Base-by-base conservation (phyloP, 2,888 invertebrate species). In the Lithophane semibrunnea region DNA sequence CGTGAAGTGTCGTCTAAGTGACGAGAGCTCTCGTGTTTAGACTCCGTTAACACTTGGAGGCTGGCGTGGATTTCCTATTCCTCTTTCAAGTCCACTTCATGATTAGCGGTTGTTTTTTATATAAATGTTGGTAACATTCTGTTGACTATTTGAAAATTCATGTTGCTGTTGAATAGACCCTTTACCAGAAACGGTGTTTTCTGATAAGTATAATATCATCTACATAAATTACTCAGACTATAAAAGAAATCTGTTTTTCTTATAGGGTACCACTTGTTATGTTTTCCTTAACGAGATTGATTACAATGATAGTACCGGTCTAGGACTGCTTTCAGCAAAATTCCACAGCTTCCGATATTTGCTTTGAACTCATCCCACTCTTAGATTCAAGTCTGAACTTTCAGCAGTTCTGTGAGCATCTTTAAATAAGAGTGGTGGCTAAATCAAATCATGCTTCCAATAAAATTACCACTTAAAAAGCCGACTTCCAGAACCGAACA, bases 41-140 rank as follows among this genome's bases (percentile, higher is more conserved):
- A 90, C 92, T 91, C 92, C 93, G 93, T 94, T 92, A 92, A 92
- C 86, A 91, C 91, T 92, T 84, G 89, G 91, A 92, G 89, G 92
- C 91, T 88, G 89, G 89, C 89, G 87, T 67, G 72, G 87, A 79
- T 87, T 84, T 86, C 60, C 82, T 87, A 85, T 85, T 79, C 64
- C 87, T 76, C 71, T 74, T 83, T 87, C n/a, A 56, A 89, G 73
- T 49, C 73, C 79, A 73, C 88, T 89, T 56, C 58, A 80, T 84
- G 81, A 87, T 86, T 88, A 86, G 80, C 77, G 78, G 74, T 69
- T 80, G 74, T 84, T 69, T 74, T 29, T 82, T 84, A 58, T 37
- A 63, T 74, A 69, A 83, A 86, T 63, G 65, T 72, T 65, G 21
- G 29, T 12, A 8, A 72, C 61, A 73, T 78, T 85, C 56, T 86